Percentiles rank a stretch among this genome's conserved stretches.
phyloP scores from a whole-genome alignment of 2,797 vertebrate species.

The Syndactyla subalaris region DNA sequence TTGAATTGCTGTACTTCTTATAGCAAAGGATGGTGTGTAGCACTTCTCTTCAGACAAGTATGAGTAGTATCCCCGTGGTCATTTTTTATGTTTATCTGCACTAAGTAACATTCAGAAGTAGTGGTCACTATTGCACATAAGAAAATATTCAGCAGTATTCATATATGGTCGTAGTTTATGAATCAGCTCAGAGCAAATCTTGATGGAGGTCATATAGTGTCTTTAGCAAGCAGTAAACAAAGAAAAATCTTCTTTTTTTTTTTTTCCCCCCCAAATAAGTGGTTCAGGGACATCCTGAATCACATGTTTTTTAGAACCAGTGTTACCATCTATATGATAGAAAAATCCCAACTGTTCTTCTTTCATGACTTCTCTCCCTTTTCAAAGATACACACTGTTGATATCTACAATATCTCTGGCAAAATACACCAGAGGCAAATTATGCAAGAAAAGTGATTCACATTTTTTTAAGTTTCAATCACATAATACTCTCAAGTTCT shows the following conservation, averaged over 20 bases:
- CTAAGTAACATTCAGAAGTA: background rate
- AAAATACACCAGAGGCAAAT: background rate
- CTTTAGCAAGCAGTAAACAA: background rate
- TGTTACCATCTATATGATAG: background rate
- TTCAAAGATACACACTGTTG: background rate
- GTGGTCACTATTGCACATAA: background rate
- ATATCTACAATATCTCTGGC: background rate
- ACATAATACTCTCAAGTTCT: background rate
- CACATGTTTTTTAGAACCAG: background rate
- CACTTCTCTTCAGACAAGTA: background rate
- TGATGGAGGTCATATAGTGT: rapidly evolving
- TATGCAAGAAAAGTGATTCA: background rate
- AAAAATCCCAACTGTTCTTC: background rate
- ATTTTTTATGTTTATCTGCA: background rate
- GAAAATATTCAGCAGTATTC: background rate
- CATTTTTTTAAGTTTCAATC: background rate
- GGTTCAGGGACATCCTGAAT: background rate
- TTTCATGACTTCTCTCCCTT: background rate
- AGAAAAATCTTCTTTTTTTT: background rate
- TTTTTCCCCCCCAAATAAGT: background rate
- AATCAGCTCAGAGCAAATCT: background rate
- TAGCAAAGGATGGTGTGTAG: background rate
- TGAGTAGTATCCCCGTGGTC: rapidly evolving
- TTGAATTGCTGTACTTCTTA: background rate
- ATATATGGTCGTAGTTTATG: background rate